Conservation (phyloP, 2,888 invertebrate genomes). For the Sminthurides aquaticus region DNA sequence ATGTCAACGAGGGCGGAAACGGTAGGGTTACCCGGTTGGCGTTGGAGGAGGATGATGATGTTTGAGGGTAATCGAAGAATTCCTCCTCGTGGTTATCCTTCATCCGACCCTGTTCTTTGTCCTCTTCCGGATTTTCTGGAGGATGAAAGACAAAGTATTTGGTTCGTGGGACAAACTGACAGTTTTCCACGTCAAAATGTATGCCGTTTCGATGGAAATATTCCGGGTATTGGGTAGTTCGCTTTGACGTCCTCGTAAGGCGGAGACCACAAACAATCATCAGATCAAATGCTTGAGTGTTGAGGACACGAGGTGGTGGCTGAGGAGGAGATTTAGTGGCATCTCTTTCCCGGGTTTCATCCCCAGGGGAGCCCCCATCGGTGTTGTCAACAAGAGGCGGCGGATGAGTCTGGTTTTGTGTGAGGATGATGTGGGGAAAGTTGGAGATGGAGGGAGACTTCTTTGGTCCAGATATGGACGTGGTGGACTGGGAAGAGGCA, state of each 20-base stretch:
- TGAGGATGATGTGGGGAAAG: background rate
- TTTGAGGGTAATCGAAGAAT: no score
- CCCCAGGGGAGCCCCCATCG: background rate
- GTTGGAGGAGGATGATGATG: background rate
- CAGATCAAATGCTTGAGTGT: conserved; percentile 18
- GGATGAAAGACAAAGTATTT: background rate
- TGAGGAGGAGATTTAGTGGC: background rate
- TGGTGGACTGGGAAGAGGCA: background rate
- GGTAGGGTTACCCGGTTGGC: no score
- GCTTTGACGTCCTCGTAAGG: conserved; percentile 7
- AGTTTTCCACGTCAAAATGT: conserved; percentile 18
- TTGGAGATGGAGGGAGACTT: background rate
- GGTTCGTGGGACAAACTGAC: conserved; percentile 17
- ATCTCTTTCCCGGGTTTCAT: no score
- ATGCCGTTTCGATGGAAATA: conserved; percentile 20
- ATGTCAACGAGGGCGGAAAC: no score
- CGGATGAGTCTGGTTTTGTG: background rate
- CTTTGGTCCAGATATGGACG: background rate
- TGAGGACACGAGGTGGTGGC: background rate
- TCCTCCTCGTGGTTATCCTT: no score
- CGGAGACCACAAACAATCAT: conserved; percentile 20
- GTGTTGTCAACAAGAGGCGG: background rate
- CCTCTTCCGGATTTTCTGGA: background rate
- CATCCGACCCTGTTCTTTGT: no score
- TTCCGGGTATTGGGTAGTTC: conserved; percentile 15